A percentile compares a stretch with the other conserved stretches of the same genome.
These are phyloP conservation scores for Sigmodon hispidus DNA, from an alignment of 2,113 vertebrate genomes.

Conservation along the genomic window DNA sequence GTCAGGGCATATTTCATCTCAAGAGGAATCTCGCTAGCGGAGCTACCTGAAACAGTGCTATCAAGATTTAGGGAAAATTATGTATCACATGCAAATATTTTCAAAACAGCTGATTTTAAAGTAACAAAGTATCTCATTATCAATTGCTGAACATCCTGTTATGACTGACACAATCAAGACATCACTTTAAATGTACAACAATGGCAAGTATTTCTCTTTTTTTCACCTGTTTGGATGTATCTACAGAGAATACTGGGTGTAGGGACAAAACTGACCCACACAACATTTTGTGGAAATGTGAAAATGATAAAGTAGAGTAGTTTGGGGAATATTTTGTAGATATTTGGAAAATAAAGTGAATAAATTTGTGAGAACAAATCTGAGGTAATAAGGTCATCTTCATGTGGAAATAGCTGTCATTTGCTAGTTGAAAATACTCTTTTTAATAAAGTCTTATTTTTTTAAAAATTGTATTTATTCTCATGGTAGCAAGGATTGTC, in stretches of 20 bases:
- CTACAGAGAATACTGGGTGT: not conserved
- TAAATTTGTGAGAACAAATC: not conserved
- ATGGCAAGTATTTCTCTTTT: not conserved
- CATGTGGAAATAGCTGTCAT: not conserved
- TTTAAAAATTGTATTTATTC: not conserved
- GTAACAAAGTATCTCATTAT: not conserved
- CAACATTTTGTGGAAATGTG: not conserved
- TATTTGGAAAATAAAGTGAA: not conserved
- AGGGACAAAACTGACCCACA: not conserved
- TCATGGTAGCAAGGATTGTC: not conserved
- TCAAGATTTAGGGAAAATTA: too few species aligned
- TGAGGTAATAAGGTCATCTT: not conserved
- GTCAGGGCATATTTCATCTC: not conserved
- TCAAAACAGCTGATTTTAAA: not conserved
- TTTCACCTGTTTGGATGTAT: not conserved
- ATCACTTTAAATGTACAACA: not conserved
- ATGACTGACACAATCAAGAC: not conserved
- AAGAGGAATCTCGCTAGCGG: not conserved
- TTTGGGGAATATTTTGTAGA: not conserved
- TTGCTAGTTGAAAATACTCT: not conserved
- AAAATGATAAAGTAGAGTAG: not conserved
- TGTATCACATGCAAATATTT: not conserved
- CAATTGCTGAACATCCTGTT: not conserved
- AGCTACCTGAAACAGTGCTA: not conserved
- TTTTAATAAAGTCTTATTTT: not conserved